These are phyloP conservation scores for Agriotes lineatus DNA, from an alignment of 2,888 invertebrate species.

Conservation along the genomic window DNA sequence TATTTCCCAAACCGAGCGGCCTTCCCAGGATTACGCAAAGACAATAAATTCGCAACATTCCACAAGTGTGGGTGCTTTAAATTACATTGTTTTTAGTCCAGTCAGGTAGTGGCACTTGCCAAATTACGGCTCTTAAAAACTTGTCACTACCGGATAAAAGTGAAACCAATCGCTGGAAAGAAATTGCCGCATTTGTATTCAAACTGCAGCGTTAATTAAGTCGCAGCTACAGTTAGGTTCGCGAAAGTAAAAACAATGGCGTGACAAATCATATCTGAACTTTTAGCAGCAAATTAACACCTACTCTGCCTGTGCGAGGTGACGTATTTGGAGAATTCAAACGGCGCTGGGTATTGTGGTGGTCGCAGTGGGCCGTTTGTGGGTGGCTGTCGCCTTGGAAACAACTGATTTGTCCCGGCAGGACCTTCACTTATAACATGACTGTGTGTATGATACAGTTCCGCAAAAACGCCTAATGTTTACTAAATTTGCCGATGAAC, in stretches of 20 bases:
- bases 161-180: no score
- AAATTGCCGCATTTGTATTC: no score
- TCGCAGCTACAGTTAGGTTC: no score
- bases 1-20: no score
- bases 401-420: conserved; percentile 30
- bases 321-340: conserved; percentile 16
- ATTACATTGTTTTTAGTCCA: no score
- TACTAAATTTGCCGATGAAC: neutral
- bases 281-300: conserved; percentile 21
- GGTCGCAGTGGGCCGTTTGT: conserved; percentile 15
- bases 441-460: conserved; percentile 27
- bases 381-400: conserved; percentile 31
- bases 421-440: conserved; percentile 38
- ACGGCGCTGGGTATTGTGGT: neutral
- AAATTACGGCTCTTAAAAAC: no score
- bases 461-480: conserved; percentile 10
- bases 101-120: no score
- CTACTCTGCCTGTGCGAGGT: conserved; percentile 5
- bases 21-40: no score
- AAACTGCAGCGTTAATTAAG: no score
- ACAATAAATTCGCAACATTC: no score
- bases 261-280: conserved; percentile 18
- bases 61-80: no score
- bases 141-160: no score
- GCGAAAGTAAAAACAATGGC: conserved; percentile 13